These are phyloP conservation scores for Sweltsa coloradensis DNA, from an alignment of 1,140 invertebrate species.

Conservation along the genomic window DNA sequence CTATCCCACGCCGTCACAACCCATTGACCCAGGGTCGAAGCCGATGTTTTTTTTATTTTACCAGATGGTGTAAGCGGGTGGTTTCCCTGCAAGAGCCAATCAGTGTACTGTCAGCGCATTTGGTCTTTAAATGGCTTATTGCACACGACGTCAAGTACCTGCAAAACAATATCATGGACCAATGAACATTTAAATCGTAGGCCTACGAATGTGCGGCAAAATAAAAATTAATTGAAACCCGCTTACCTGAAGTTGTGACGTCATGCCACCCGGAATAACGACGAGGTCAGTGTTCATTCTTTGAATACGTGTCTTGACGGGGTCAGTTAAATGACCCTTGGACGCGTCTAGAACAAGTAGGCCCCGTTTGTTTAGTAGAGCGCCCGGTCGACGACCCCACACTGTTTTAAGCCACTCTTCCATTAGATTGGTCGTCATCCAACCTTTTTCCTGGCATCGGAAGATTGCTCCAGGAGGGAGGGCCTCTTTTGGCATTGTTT, in stretches of 20 bases:
- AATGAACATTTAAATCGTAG: not conserved
- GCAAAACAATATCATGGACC: slow-evolving; percentile 2
- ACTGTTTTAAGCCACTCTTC: slow-evolving; percentile 11
- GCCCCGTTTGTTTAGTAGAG: slow-evolving; percentile 1
- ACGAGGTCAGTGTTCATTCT: slow-evolving; percentile 10
- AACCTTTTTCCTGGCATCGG: slow-evolving; percentile 11
- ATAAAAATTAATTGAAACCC: not conserved
- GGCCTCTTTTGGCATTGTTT: slow-evolving; percentile 10
- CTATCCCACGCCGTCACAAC: too few relatives aligned
- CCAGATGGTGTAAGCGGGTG: too few relatives aligned
- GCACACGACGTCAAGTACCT: not conserved
- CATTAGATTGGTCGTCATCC: slow-evolving; percentile 12
- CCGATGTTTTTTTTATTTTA: too few relatives aligned
- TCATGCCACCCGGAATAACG: slow-evolving; percentile 19
- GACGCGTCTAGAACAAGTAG: slow-evolving; percentile 10
- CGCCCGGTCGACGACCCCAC: slow-evolving; percentile 11
- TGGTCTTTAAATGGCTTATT: slow-evolving; percentile 1
- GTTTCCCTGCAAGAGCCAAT: too few relatives aligned
- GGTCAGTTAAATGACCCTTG: slow-evolving; percentile 2
- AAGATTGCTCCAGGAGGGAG: slow-evolving; percentile 5
- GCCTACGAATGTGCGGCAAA: not conserved
- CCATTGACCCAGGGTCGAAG: too few relatives aligned
- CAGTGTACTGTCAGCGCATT: not conserved
- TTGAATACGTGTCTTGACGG: not conserved
- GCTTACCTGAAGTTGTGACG: slow-evolving; percentile 18